Evolutionary conservation across 1,140 invertebrate genomes (phyloP).

Genomic region (Zaprionus kolodkinae): DNA sequence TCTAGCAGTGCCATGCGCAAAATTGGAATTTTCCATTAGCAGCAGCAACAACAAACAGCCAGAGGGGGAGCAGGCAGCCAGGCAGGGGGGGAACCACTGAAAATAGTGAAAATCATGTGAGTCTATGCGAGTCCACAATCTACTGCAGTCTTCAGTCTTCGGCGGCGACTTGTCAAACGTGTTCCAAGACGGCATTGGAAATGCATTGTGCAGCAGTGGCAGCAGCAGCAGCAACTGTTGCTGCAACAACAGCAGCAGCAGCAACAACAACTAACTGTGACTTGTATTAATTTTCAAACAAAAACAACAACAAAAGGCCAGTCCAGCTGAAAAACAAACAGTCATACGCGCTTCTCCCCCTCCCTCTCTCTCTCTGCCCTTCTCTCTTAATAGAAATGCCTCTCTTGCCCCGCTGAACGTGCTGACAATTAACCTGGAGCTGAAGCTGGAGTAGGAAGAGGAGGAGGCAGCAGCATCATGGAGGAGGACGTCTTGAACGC

Average conservation of each 20-base stretch:
- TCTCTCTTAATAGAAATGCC: conserved; percentile 47
- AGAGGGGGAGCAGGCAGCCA: neutral
- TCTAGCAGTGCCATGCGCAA: conserved; percentile 35
- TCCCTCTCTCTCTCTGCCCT: neutral
- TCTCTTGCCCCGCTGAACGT: conserved; percentile 22
- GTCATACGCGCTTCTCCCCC: conserved; percentile 37
- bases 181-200: conserved; percentile 77
- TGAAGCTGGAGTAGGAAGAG: too few relatives aligned
- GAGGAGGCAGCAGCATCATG: conserved; percentile 49
- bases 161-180: conserved; percentile 76
- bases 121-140: conserved; percentile 36
- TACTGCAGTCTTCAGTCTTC: conserved; percentile 46
- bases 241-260: conserved; percentile 38
- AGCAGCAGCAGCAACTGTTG: conserved; percentile 36
- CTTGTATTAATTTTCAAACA: conserved; percentile 74
- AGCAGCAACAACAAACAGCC: conserved; percentile 21
- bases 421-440: conserved; percentile 42
- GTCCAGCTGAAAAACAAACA: conserved; percentile 50
- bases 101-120: conserved; percentile 83
- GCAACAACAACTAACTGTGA: conserved; percentile 66
- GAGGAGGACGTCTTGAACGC: conserved; percentile 85
- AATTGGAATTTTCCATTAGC: conserved; percentile 74
- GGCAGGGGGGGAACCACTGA: conserved; percentile 43
- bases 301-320: conserved; percentile 39
- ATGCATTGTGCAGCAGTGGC: conserved; percentile 68